Base-by-base conservation (phyloP, 2,888 invertebrate genomes). In the Mamestra brassicae region DNA sequence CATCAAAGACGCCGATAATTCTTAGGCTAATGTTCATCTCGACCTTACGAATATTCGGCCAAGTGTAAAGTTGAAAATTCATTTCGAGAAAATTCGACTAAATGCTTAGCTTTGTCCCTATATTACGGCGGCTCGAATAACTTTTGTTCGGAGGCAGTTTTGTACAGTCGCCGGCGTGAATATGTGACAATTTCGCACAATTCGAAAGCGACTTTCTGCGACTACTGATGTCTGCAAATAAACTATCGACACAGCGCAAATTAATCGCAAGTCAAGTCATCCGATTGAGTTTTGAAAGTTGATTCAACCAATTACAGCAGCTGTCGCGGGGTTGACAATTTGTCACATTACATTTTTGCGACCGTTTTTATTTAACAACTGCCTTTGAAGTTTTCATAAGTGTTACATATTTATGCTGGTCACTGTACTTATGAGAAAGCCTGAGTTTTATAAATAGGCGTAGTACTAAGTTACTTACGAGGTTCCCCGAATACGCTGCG, bases 21-120 rank as follows among this genome's bases (percentile, higher is more conserved):
- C 82, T 83, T 85, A 80, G 68, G 69, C 76, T 85, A 81, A 85
- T 87, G 82, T 87, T 80, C 74, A 65, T 62, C 66, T 60, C 75
- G 84, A 80, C 80, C 83, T 86, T 86, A 85, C 83, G 67, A 88
- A 87, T 86, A 87, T 83, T 86, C 83, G 80, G 66, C 81, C 85
- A 73, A 82, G 86, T 82, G 83, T 81, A 80, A 89, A 89, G 84
- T 83, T 81, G 84, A 84, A 86, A 89, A 86, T 89, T 84, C 80
- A 83, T 87, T 87, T 80, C 79, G 62, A 81, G 80, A 82, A 84
- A 86, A 85, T 83, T 79, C 82, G 57, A 78, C 81, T 84, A 84
- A 86, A 89, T 85, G 76, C 78, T 87, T 68, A 61, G 85, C 84
- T 85, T 86, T 87, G 87, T 88, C 85, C 81, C 72, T 80, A 80